Evolutionary conservation across 2,888 invertebrate genomes (phyloP).

Genomic region (Andrena trimmerana): DNA sequence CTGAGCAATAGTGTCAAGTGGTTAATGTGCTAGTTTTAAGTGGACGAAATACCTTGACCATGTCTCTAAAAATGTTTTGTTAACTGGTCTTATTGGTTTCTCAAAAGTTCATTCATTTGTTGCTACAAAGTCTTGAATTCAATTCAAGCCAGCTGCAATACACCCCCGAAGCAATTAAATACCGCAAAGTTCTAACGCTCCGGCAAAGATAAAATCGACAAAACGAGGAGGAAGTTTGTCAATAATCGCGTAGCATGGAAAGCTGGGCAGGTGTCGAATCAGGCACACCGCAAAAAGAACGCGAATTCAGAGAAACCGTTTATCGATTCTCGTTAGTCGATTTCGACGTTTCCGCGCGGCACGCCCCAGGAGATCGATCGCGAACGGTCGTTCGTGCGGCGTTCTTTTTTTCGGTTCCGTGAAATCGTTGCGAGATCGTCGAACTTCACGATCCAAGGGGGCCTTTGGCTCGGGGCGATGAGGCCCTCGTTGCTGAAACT

Average conservation of each 20-base stretch:
- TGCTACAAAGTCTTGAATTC: no score
- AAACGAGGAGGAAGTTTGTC: constrained; percentile 15
- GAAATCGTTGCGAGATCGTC: constrained; percentile 58
- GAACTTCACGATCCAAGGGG: constrained; percentile 61
- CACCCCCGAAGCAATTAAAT: no score
- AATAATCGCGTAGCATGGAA: constrained; percentile 35
- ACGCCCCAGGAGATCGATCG: constrained; percentile 10
- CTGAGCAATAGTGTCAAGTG: no score
- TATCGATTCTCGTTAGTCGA: constrained; percentile 57
- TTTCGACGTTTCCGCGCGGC: constrained; percentile 40
- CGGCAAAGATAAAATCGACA: not conserved
- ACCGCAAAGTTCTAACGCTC: not conserved
- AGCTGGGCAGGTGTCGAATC: constrained; percentile 40
- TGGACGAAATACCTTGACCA: no score
- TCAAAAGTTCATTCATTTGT: no score
- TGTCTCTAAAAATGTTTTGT: no score
- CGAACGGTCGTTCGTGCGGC: not conserved
- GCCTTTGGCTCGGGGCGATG: constrained; percentile 49
- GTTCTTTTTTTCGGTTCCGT: constrained; percentile 17
- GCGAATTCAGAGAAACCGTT: constrained; percentile 65
- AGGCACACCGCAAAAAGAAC: constrained; percentile 10
- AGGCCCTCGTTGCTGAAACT: constrained; percentile 58
- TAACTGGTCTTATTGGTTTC: no score
- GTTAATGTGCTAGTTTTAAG: no score
- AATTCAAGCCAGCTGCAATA: no score